These are phyloP conservation scores for Nothoprocta pentlandii DNA, from an alignment of 2,113 vertebrate species.

Conservation along the genomic window DNA sequence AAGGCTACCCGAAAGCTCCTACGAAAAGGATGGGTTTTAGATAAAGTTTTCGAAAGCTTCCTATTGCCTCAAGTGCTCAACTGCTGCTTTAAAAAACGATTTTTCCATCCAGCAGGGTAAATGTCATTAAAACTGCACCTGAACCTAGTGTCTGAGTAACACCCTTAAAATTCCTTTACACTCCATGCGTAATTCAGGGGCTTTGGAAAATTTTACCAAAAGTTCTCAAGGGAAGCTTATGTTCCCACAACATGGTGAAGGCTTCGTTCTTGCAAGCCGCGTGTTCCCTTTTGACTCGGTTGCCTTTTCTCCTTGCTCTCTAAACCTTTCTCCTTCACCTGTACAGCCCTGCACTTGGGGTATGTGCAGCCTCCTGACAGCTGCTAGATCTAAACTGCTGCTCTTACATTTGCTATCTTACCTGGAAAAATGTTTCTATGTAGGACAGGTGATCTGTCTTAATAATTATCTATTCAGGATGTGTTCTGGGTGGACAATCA, in stretches of 20 bases:
- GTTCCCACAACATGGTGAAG: background rate
- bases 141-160: background rate
- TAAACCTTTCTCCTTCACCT: background rate
- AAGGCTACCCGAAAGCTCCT: background rate
- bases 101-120: background rate
- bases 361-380: background rate
- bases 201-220: background rate
- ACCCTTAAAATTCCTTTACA: background rate
- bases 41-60: background rate
- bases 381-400: background rate
- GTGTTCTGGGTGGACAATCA: background rate
- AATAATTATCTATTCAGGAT: conserved; percentile 9
- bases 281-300: background rate
- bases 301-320: background rate
- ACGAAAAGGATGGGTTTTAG: background rate
- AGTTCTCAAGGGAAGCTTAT: background rate
- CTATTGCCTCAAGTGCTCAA: background rate
- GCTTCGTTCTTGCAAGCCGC: background rate
- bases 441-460: background rate
- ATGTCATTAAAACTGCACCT: background rate
- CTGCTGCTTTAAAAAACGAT: background rate
- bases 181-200: background rate
- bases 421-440: background rate
- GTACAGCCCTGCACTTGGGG: background rate
- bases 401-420: background rate